Conservation (phyloP, 2,113 vertebrate genomes). For the Cyprinus carpio region DNA sequence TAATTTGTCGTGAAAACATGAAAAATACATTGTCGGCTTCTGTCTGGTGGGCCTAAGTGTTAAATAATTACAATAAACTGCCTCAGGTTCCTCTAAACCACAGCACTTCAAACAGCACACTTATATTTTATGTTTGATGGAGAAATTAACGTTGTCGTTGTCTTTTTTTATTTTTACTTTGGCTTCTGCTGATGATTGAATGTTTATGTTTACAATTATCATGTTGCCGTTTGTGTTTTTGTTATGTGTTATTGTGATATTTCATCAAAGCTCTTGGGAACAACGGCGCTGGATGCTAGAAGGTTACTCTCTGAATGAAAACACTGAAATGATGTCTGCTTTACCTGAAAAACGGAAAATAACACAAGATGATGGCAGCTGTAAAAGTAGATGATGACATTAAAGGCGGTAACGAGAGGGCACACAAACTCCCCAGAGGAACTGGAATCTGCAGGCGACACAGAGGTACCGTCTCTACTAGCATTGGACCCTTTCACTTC, state of each 20-base stretch:
- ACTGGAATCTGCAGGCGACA: background rate
- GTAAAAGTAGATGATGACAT: conserved; percentile 44
- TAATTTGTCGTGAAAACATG: conserved; percentile 49
- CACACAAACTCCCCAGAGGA: background rate
- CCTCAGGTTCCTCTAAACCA: conserved; percentile 45
- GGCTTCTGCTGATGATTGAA: conserved; percentile 32
- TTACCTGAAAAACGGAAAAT: conserved; percentile 23
- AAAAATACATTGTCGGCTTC: conserved; percentile 44
- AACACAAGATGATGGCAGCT: conserved; percentile 23
- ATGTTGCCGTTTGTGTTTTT: conserved; percentile 29
- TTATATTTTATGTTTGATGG: conserved; percentile 44
- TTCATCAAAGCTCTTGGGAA: conserved; percentile 31
- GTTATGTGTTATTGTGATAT: conserved; percentile 44
- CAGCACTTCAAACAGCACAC: conserved; percentile 30
- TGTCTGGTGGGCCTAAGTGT: conserved; percentile 48
- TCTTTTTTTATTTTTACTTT: conserved; percentile 49
- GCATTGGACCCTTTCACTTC: background rate
- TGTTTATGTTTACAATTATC: conserved; percentile 45
- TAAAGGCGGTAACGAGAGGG: conserved; percentile 27
- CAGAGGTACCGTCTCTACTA: background rate
- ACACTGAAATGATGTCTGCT: conserved; percentile 23
- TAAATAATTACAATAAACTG: conserved; percentile 54
- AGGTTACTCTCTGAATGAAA: conserved; percentile 35
- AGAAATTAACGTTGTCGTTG: conserved; percentile 28
- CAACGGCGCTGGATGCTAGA: background rate